These are phyloP conservation scores for Malurus leucopterus DNA, from an alignment of 2,797 vertebrate genomes.

Conservation along the genomic window DNA sequence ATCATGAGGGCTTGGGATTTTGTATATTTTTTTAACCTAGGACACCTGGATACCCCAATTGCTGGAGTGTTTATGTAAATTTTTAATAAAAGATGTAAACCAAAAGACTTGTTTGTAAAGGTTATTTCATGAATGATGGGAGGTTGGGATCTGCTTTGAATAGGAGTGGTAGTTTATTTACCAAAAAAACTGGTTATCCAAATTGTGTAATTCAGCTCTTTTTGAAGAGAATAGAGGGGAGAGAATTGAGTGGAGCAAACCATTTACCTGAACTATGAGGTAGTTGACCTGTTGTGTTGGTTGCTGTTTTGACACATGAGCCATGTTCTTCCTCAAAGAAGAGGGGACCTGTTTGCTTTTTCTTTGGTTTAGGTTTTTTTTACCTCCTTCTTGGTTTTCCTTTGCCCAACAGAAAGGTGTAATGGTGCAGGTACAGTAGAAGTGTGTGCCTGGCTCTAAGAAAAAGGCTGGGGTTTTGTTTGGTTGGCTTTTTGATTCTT, in stretches of 20 bases:
- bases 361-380: accelerated
- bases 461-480: background rate
- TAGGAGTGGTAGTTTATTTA: background rate
- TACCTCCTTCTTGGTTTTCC: accelerated
- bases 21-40: constrained; percentile 51
- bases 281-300: background rate
- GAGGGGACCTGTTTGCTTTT: background rate
- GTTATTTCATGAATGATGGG: background rate
- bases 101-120: background rate
- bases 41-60: constrained; percentile 47
- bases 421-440: background rate
- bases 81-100: constrained; percentile 54
- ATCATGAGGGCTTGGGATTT: constrained; percentile 16
- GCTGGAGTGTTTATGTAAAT: constrained; percentile 58
- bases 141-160: background rate
- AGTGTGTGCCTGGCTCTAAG: background rate
- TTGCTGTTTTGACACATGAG: background rate
- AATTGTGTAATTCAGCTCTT: background rate
- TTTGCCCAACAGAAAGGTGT: background rate
- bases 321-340: background rate
- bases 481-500: background rate
- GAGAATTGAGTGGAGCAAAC: background rate
- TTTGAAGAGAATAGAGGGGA: background rate
- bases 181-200: background rate
- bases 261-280: background rate